Evolutionary conservation across 2,113 vertebrate genomes (phyloP), one percentile per base, ranked within the genome.

Genomic region (Pitta sordida): DNA sequence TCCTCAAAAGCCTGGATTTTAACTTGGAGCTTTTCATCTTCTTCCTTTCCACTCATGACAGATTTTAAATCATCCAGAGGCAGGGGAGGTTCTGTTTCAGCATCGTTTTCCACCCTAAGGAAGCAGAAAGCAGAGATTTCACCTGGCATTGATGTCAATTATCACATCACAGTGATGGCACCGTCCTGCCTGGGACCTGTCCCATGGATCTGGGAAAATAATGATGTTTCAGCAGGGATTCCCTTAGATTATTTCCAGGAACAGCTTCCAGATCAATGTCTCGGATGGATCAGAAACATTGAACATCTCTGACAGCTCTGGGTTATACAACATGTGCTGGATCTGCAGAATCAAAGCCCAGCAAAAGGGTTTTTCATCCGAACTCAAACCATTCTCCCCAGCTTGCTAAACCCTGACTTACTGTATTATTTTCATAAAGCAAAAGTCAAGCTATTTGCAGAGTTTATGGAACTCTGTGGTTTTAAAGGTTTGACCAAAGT

Each of bases 1-100:
- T 98, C 97, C 89, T 98, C 98, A 74, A 98, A 98, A 59, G 97
- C 98, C 93, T 98, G 98, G 94, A 98, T 98, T 96, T 98, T 98
- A 85, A 98, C 97, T 93, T 98, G 98, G 24, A 99, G 97, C 21
- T 95, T 98, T 95, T 98, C 97, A 29, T 98, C 97, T 5, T 98
- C 97, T 32, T 92, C 95, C 4, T 63, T 96, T 67, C 91, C 91
- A 67, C 43, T 67, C 76, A 79, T 76, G 3, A 71, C 79, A 46
- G 96, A 92, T 69, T 96, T 97, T 46, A 94, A 64, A 79, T 96
- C 96, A 64, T 89, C 79, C 26, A 93, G 53, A 23, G 96, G 96
- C 16, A 53, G 91, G 43, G 96, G 48, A 37, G 93, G 48, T 69
- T 96, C 97, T 29, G 71, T 75, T 88, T 95, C 94, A 44, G 92